A percentile compares a stretch with the other conserved stretches of the same genome.
These are phyloP conservation scores for Sparidentex hasta DNA, from an alignment of 2,797 vertebrate genomes.

Conservation along the genomic window DNA sequence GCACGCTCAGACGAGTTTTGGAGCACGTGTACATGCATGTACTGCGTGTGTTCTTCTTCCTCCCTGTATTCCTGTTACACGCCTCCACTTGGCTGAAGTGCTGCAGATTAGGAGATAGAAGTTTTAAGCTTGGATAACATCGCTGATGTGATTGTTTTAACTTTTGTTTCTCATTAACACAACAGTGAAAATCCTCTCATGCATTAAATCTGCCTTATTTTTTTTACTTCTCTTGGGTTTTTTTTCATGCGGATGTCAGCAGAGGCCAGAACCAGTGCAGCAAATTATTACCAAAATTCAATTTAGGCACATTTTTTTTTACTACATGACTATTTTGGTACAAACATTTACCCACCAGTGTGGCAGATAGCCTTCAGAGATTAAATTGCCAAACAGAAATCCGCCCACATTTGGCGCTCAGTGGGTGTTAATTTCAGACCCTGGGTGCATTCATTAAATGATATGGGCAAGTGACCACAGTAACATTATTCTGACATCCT, in stretches of 20 bases:
- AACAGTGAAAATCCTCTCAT: constrained; percentile 15
- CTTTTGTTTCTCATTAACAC: constrained; percentile 43
- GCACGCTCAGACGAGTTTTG: constrained; percentile 58
- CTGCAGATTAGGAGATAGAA: constrained; percentile 54
- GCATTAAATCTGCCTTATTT: neutral
- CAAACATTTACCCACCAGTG: no score
- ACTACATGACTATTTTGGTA: no score
- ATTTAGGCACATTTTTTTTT: no score
- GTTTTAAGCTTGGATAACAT: constrained; percentile 49
- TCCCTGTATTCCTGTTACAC: constrained; percentile 1
- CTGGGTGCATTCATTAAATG: neutral
- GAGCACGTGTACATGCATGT: constrained; percentile 47
- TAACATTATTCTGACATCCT: constrained; percentile 7
- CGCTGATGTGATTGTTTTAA: constrained; percentile 35
- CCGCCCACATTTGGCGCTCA: no score
- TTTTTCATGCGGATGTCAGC: no score
- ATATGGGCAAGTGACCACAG: neutral
- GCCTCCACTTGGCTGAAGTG: constrained; percentile 40
- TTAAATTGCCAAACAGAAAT: no score
- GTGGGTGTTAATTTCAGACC: no score
- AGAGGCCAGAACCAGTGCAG: no score
- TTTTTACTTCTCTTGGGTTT: neutral
- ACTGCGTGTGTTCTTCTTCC: constrained; percentile 8
- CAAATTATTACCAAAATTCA: no score
- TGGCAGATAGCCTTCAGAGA: no score